A percentile compares a stretch with the other conserved stretches of the same genome.
These are phyloP conservation scores for Harmothoe impar DNA, from an alignment of 2,888 invertebrate genomes.

Conservation along the genomic window DNA sequence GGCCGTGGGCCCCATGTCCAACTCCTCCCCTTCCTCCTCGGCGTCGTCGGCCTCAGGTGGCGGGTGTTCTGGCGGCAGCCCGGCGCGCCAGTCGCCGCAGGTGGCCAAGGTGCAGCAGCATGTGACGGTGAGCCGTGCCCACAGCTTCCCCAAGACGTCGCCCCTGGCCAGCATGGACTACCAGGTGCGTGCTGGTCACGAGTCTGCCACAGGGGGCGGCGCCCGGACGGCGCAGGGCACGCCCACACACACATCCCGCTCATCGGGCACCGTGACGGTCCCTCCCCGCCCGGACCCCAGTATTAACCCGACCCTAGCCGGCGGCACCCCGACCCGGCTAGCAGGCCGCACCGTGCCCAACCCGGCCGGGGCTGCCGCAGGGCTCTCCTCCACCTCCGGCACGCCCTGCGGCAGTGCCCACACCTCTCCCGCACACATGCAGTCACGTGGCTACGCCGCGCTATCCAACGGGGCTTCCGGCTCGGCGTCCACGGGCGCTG, in stretches of 20 bases:
- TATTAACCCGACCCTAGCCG: background rate
- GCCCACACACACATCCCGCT: slow-evolving; percentile 38
- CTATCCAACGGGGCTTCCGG: slow-evolving; percentile 27
- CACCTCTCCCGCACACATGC: slow-evolving; percentile 13
- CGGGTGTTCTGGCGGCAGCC: slow-evolving; percentile 60
- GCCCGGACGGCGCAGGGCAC: slow-evolving; percentile 32
- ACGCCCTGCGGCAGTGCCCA: slow-evolving; percentile 24
- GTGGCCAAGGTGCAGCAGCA: slow-evolving; percentile 57
- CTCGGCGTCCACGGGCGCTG: background rate
- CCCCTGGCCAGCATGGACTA: slow-evolving; percentile 64
- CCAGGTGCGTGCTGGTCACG: slow-evolving; percentile 58
- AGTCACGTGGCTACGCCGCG: background rate
- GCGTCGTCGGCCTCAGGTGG: slow-evolving; percentile 52
- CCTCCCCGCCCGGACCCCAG: background rate
- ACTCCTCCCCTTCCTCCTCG: slow-evolving; percentile 35
- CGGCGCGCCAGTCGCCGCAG: slow-evolving; percentile 42
- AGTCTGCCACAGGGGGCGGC: slow-evolving; percentile 13
- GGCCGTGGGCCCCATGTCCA: slow-evolving; percentile 21
- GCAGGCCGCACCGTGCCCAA: slow-evolving; percentile 1
- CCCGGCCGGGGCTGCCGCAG: background rate
- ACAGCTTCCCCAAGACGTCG: slow-evolving; percentile 69
- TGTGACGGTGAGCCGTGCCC: slow-evolving; percentile 63
- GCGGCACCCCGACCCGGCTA: slow-evolving; percentile 7
- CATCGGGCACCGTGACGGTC: background rate
- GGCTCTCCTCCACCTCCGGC: background rate